These are phyloP conservation scores for Sanderia malayensis DNA, from an alignment of 30 jellyfish, hydroid and myxozoan genomes.

Conservation along the genomic window DNA sequence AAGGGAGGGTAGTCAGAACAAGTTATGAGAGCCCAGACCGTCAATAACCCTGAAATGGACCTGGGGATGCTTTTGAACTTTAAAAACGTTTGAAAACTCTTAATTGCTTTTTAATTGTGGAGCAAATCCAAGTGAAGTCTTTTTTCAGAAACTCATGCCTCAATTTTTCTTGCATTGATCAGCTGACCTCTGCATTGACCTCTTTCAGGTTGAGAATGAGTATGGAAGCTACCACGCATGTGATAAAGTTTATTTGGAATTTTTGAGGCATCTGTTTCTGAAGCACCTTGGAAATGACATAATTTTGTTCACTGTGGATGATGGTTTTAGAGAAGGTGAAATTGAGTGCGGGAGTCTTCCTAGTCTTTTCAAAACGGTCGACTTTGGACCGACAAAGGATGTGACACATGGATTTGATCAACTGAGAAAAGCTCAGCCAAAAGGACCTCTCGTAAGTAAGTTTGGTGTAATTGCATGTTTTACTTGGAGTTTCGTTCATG, in stretches of 20 bases:
- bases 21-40: too few relatives aligned
- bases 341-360: conserved; percentile 72
- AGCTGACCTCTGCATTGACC: too few relatives aligned
- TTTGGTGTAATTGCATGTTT: too few relatives aligned
- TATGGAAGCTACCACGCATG: conserved; percentile 86
- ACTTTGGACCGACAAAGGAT: conserved; percentile 75
- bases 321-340: conserved; percentile 74
- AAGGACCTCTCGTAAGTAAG: conserved; percentile 78
- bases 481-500: neutral
- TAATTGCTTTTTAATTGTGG: too few relatives aligned
- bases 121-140: too few relatives aligned
- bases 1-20: too few relatives aligned
- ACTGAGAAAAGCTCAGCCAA: conserved; percentile 66
- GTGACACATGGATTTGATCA: conserved; percentile 59
- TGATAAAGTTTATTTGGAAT: conserved; percentile 60
- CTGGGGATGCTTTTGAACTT: too few relatives aligned
- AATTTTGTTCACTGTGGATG: conserved; percentile 72
- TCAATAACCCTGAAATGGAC: too few relatives aligned
- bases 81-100: too few relatives aligned
- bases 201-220: conserved; percentile 79
- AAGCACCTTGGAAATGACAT: conserved; percentile 56
- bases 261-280: conserved; percentile 22
- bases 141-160: too few relatives aligned
- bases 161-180: too few relatives aligned
- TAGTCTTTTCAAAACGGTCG: conserved; percentile 61